Percentiles rank a stretch among this genome's conserved stretches.
Evolutionary conservation across 2,888 invertebrate species (phyloP).

Genomic region (Pseudanteris insignis): DNA sequence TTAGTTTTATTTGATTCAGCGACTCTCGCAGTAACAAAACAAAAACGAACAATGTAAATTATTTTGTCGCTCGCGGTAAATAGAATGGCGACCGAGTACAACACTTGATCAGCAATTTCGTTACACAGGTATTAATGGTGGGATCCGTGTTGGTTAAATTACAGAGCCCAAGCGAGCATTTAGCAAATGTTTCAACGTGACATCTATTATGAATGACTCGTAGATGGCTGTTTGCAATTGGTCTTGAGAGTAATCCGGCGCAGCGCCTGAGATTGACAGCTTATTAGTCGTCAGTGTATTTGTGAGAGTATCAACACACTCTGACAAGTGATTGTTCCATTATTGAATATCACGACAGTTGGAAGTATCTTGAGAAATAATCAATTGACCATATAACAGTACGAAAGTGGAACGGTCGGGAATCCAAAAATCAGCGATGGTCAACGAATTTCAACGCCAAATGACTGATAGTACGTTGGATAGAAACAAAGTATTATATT

Average conservation of each 20-base stretch:
- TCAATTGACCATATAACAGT: constrained; percentile 20
- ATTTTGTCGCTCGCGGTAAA: no score
- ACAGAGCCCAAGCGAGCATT: constrained; percentile 20
- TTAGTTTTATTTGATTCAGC: no score
- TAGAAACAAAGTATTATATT: constrained; percentile 17
- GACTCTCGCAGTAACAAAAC: background rate
- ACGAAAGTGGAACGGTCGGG: background rate
- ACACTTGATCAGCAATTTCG: no score
- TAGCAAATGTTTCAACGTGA: constrained; percentile 23
- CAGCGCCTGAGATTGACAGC: constrained; percentile 35
- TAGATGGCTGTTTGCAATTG: constrained; percentile 32
- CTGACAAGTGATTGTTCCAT: constrained; percentile 39
- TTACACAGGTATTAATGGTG: no score
- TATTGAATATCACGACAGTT: constrained; percentile 22
- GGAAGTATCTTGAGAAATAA: constrained; percentile 14
- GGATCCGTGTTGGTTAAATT: constrained; percentile 17
- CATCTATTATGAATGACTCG: constrained; percentile 37
- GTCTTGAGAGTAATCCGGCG: constrained; percentile 27
- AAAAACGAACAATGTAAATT: background rate
- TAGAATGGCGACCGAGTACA: no score
- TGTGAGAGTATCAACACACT: constrained; percentile 34
- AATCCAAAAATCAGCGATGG: no score
- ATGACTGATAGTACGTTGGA: constrained; percentile 5
- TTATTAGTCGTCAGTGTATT: constrained; percentile 41
- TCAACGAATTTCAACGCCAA: no score